Evolutionary conservation across 1,140 invertebrate species (phyloP).

Genomic region (Caenorhabditis inopinata): DNA sequence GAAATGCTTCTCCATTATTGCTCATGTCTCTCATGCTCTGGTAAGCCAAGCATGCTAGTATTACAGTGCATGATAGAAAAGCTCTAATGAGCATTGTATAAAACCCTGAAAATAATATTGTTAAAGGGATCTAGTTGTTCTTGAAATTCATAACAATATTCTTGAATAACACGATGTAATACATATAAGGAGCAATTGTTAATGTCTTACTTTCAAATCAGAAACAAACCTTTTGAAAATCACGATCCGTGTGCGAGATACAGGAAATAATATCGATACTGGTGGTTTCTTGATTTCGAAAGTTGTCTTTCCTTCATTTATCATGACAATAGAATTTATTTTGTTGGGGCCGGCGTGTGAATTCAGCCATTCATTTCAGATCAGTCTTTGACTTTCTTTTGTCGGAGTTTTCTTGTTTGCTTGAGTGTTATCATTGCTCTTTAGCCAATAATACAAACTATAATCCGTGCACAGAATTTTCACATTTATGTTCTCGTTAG

Average conservation of each 20-base stretch:
- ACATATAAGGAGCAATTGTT: too few species aligned
- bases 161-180: too few species aligned
- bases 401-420: neutral
- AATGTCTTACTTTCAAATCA: too few species aligned
- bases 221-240: neutral
- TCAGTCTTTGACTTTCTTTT: slow-evolving; percentile 26
- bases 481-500: too few species aligned
- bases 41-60: neutral
- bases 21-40: too few species aligned
- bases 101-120: neutral
- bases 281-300: too few species aligned
- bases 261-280: too few species aligned
- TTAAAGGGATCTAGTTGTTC: neutral
- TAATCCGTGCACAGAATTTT: too few species aligned
- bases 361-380: neutral
- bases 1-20: too few species aligned
- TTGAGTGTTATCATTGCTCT: neutral
- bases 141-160: too few species aligned
- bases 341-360: neutral
- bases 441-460: neutral
- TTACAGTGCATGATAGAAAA: neutral
- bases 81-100: neutral
- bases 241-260: too few species aligned
- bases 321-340: neutral
- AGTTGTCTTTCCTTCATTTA: neutral